Conservation (phyloP, 2,797 vertebrate species). For the Sebastes taczanowskii region DNA sequence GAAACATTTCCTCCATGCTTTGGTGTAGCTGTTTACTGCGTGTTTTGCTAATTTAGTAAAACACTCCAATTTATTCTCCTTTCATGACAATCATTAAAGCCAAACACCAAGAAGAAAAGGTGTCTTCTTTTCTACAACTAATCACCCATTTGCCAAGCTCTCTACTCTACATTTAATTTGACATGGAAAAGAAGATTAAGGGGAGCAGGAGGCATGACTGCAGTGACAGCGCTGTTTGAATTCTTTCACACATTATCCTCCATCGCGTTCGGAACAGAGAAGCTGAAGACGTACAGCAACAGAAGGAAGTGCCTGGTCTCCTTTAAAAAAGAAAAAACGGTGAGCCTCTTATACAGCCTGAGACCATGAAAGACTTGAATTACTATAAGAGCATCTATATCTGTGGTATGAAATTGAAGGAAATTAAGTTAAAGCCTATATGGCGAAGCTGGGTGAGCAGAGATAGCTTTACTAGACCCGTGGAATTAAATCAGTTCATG, state of each 20-base stretch:
- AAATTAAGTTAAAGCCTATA: constrained; percentile 41
- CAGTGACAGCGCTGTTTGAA: constrained; percentile 9
- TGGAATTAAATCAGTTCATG: not conserved
- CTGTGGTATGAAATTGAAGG: constrained; percentile 49
- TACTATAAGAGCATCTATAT: constrained; percentile 46
- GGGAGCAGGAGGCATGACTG: constrained; percentile 10
- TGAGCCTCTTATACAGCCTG: constrained; percentile 26
- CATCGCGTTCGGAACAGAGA: not conserved
- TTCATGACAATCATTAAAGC: not conserved
- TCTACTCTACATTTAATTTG: constrained; percentile 1
- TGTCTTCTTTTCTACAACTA: not conserved
- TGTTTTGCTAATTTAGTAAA: not conserved
- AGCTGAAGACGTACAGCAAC: constrained; percentile 15
- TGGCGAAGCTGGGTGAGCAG: not conserved
- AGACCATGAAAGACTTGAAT: constrained; percentile 55
- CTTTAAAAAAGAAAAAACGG: not conserved
- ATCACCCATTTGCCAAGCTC: constrained; percentile 1
- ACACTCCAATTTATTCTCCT: not conserved
- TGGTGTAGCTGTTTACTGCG: not conserved
- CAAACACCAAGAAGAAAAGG: not conserved
- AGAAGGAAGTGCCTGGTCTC: constrained; percentile 5
- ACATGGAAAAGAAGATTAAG: constrained; percentile 27
- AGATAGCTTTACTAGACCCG: not conserved
- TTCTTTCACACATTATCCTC: constrained; percentile 4
- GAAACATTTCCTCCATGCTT: not conserved